Evolutionary conservation across 2,797 vertebrate species (phyloP).

Genomic region (Sebastes matsubarae): DNA sequence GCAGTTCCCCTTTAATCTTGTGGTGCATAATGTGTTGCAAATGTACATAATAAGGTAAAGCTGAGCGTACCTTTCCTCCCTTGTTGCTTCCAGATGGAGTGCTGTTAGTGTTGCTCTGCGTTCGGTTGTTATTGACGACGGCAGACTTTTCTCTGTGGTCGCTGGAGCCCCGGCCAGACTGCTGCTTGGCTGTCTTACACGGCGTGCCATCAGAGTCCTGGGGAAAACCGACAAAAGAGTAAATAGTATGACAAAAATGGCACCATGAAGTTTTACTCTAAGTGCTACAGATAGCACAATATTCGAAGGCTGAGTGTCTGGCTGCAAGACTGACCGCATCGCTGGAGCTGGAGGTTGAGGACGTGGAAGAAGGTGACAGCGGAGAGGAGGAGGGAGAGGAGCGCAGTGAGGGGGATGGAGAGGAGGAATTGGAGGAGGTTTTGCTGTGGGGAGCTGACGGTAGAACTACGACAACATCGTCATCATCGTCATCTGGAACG

Average conservation of each 20-base stretch:
- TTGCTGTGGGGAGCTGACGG: slow-evolving; percentile 88
- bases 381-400: slow-evolving; percentile 92
- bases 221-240: background rate
- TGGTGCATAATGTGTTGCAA: background rate
- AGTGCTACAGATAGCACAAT: background rate
- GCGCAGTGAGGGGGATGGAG: slow-evolving; percentile 89
- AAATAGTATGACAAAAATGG: background rate
- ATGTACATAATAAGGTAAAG: background rate
- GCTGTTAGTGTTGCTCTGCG: slow-evolving; percentile 86
- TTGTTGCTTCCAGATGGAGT: slow-evolving; percentile 87
- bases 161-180: slow-evolving; percentile 84
- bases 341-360: slow-evolving; percentile 92
- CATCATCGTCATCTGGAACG: slow-evolving; percentile 82
- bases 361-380: slow-evolving; percentile 90
- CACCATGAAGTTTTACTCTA: background rate
- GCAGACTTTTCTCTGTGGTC: slow-evolving; percentile 86
- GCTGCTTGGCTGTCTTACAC: slow-evolving; percentile 95
- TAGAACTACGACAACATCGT: slow-evolving; percentile 74
- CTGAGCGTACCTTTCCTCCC: slow-evolving; percentile 89
- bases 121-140: slow-evolving; percentile 80
- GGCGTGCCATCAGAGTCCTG: slow-evolving; percentile 97
- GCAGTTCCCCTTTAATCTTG: background rate
- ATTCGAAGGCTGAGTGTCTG: background rate
- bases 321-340: slow-evolving; percentile 88
- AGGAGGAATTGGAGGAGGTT: slow-evolving; percentile 94